Percentiles rank a stretch among this genome's conserved stretches.
These are phyloP conservation scores for Speoplatyrhinus poulsoni DNA, from an alignment of 2,113 vertebrate species.

Conservation along the genomic window DNA sequence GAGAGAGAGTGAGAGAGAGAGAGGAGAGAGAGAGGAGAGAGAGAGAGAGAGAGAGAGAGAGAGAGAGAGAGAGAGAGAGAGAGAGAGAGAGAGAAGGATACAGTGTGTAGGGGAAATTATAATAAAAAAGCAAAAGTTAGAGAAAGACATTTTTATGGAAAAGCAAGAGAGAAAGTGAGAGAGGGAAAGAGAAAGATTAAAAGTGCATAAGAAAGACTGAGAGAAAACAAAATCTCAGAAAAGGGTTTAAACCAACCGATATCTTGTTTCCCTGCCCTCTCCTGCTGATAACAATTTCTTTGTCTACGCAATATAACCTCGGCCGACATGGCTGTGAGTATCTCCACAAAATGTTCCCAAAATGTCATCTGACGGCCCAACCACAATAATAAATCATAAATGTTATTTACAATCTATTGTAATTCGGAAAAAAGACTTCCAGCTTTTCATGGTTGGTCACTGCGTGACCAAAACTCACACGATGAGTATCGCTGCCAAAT, in stretches of 20 bases:
- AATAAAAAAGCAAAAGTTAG: too few species aligned
- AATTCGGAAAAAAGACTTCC: constrained; percentile 51
- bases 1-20: background rate
- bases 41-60: constrained; percentile 1
- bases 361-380: constrained; percentile 6
- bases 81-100: too few species aligned
- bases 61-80: background rate
- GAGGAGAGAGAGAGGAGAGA: background rate
- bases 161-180: background rate
- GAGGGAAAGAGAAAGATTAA: background rate
- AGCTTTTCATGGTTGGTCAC: constrained; percentile 19
- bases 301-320: constrained; percentile 35
- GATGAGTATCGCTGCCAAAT: constrained; percentile 20
- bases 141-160: background rate
- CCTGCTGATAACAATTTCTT: constrained; percentile 34
- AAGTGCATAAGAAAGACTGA: too few species aligned
- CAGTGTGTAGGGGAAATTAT: too few species aligned
- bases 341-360: constrained; percentile 19
- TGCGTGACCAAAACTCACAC: constrained; percentile 45
- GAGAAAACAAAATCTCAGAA: background rate
- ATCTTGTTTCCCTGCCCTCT: background rate
- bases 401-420: constrained; percentile 48
- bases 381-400: constrained; percentile 24
- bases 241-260: background rate
- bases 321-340: constrained; percentile 6